Conservation (phyloP, 1,140 invertebrate genomes). For the Neuroterus valhalla region DNA sequence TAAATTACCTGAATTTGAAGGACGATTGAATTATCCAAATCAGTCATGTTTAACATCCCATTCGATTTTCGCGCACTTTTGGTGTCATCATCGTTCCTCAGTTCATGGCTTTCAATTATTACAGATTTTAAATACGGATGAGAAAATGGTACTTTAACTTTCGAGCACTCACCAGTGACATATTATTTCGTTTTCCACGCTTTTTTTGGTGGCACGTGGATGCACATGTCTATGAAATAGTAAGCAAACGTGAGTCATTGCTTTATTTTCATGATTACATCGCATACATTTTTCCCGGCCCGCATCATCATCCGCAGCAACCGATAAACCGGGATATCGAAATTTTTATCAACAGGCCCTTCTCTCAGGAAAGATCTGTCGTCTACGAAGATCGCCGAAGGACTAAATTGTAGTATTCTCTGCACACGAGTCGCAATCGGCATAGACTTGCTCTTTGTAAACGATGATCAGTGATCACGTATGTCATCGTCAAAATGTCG, state of each 20-base stretch:
- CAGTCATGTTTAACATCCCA: no score
- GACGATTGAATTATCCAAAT: no score
- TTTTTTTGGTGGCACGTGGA: background rate
- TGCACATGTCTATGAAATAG: background rate
- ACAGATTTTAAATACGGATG: no score
- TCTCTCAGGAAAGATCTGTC: background rate
- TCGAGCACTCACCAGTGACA: no score
- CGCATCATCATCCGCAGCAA: background rate
- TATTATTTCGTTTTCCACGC: background rate
- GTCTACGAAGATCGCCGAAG: conserved; percentile 5
- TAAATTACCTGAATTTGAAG: no score
- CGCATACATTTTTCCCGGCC: background rate
- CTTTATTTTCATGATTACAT: background rate
- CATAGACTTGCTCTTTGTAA: conserved; percentile 43
- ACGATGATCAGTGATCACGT: conserved; percentile 38
- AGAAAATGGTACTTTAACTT: no score
- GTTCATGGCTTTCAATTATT: no score
- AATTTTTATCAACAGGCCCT: background rate
- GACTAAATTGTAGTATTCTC: conserved; percentile 33
- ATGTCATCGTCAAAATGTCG: background rate
- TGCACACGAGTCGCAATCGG: conserved; percentile 24
- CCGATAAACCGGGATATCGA: background rate
- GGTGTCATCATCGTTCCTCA: no score
- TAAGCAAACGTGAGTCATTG: background rate
- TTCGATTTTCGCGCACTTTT: no score